phyloP scores from a whole-genome alignment of 2,888 invertebrate species.

The Agrotis exclamationis region DNA sequence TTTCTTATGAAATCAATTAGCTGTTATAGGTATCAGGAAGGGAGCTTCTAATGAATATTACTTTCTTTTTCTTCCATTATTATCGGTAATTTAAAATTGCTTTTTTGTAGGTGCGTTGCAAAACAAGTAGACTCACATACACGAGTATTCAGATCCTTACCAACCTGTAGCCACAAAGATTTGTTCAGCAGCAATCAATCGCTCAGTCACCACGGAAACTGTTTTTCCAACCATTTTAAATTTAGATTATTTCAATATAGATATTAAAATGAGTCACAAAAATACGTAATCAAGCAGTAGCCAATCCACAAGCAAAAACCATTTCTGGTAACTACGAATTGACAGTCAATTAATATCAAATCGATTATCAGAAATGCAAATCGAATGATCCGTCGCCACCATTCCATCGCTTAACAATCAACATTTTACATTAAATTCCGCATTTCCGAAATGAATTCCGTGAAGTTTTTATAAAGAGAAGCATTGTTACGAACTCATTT shows the following conservation, averaged over 20 bases:
- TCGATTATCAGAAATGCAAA: constrained; percentile 43
- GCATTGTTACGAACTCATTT: constrained; percentile 29
- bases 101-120: too few species aligned
- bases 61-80: background rate
- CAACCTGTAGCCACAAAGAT: too few species aligned
- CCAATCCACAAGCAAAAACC: constrained; percentile 3
- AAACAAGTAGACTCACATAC: too few species aligned
- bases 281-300: background rate
- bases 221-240: too few species aligned
- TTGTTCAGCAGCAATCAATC: too few species aligned
- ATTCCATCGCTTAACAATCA: constrained; percentile 35
- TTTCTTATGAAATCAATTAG: constrained; percentile 24
- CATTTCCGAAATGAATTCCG: constrained; percentile 31
- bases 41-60: background rate
- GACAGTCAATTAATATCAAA: constrained; percentile 39
- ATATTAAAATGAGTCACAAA: too few species aligned
- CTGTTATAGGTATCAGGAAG: background rate
- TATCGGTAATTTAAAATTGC: background rate
- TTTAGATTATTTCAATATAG: too few species aligned
- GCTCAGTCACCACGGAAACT: too few species aligned
- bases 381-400: constrained; percentile 52
- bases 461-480: constrained; percentile 17
- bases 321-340: constrained; percentile 31
- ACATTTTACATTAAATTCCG: constrained; percentile 14
- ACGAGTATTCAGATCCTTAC: too few species aligned